These are phyloP conservation scores for Agriopis aurantiaria DNA, from an alignment of 2,888 invertebrate genomes.

Conservation along the genomic window DNA sequence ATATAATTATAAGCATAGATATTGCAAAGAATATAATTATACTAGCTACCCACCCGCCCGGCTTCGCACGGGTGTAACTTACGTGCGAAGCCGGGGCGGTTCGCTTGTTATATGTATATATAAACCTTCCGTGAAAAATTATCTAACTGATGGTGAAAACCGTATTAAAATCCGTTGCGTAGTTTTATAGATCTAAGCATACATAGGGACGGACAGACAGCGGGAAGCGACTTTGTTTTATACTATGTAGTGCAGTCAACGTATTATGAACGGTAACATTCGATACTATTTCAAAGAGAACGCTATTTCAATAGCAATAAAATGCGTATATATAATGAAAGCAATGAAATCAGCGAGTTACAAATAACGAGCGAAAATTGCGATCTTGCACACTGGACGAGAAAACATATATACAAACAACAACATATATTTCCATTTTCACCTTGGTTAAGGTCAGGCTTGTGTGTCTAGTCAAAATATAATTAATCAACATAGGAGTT, in stretches of 20 bases:
- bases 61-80: no score
- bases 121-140: no score
- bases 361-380: slow-evolving; percentile 11
- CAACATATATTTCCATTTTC: slow-evolving; percentile 17
- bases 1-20: neutral
- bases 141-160: no score
- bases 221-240: no score
- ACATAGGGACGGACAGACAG: no score
- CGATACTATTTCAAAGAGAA: slow-evolving; percentile 1
- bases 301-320: slow-evolving; percentile 8
- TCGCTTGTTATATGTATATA: no score
- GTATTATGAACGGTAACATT: neutral
- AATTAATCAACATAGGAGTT: neutral
- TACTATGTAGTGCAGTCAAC: no score
- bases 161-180: no score
- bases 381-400: neutral
- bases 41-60: no score
- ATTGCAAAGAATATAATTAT: neutral
- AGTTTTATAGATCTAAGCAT: no score
- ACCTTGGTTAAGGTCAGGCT: slow-evolving; percentile 25
- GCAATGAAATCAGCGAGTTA: slow-evolving; percentile 7
- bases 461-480: slow-evolving; percentile 16
- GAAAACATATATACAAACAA: no score
- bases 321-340: slow-evolving; percentile 4
- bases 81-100: no score